phyloP scores from a whole-genome alignment of 2,113 vertebrate genomes.

The Cnemophilus loriae region DNA sequence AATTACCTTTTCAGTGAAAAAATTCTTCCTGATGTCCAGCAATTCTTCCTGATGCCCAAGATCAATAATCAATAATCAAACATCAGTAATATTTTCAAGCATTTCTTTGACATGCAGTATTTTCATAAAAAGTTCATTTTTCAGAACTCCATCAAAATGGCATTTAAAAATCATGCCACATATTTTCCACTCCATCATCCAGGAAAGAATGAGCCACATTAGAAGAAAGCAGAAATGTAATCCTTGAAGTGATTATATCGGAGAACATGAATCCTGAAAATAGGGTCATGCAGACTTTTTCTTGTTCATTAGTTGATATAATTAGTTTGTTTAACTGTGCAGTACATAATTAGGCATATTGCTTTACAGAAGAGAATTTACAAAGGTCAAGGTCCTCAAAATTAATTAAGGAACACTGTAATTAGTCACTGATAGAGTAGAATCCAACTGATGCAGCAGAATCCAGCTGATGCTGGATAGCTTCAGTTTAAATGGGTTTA shows the following conservation, averaged over 20 bases:
- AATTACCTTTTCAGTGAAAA: not conserved
- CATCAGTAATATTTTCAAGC: not conserved
- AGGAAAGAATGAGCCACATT: conserved; percentile 1
- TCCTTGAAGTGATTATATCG: conserved; percentile 40
- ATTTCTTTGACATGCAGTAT: not conserved
- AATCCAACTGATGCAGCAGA: conserved; percentile 27
- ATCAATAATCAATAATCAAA: not conserved
- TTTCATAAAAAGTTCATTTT: not conserved
- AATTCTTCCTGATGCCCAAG: not conserved
- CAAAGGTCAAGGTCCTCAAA: conserved; percentile 57
- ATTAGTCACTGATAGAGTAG: conserved; percentile 9
- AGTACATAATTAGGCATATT: conserved; percentile 60
- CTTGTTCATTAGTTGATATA: conserved; percentile 61
- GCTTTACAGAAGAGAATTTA: conserved; percentile 60
- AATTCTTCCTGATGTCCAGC: not conserved
- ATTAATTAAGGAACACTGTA: conserved; percentile 50
- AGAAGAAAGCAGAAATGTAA: conserved; percentile 24
- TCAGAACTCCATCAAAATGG: not conserved
- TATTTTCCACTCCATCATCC: not conserved
- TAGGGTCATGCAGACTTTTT: conserved; percentile 47
- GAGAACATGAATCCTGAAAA: conserved; percentile 49
- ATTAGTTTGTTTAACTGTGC: conserved; percentile 67
- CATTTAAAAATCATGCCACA: not conserved
- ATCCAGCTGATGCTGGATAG: not conserved
- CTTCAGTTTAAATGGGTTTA: not conserved